Base-by-base conservation (phyloP, 37 sponge, comb jelly and placozoan species). In the Chondrosia reniformis region DNA sequence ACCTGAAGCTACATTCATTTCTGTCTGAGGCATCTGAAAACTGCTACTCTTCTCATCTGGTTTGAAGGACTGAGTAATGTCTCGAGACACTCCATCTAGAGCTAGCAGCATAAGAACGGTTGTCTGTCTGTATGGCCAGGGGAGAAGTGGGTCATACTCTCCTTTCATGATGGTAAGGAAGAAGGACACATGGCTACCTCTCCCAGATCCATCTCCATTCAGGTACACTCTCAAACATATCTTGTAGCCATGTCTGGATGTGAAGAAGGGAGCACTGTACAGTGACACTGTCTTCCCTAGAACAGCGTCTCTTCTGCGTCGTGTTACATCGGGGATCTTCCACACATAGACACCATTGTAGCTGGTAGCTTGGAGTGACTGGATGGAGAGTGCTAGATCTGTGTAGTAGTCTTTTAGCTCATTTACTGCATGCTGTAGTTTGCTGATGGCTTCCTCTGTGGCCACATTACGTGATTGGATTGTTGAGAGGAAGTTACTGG, bases 1-100 rank as follows among this genome's bases (percentile, higher is more conserved):
- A 15, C 94, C 94, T 37, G 94, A 89, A 2, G 94, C 94, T 19
- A 89, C 82, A 45, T 94, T 94, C 87, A 94, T 89, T 46, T 89
- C 90, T 36, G 74, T 41, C 22, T 54, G 63, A 40, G 94, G 94
- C 37, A 81, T 75, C 77, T 84, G 86, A 56, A 89, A 89, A 4
- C 83, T 81, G 0, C 83, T 57, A 4, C 81, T 79, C 33, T 61
- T 58, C 9, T 82, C 73, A 4, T 89, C 87, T 22, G 94, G 94
- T 22, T 80, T 65, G 71, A 93, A 93, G 22, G 82, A 81, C 61
- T 91, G 88, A 36, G 76, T 54, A 10, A 91, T 84, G 52, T 91
- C 76, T 49, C 42, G 76, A 21, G 66, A 27, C 41, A 56, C 31
- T 28, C 45, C 62, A 75, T 85, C 78, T 45, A 89, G 93, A 42